Conservation (phyloP, 2,797 vertebrate species). For the Anguilla pacifica region DNA sequence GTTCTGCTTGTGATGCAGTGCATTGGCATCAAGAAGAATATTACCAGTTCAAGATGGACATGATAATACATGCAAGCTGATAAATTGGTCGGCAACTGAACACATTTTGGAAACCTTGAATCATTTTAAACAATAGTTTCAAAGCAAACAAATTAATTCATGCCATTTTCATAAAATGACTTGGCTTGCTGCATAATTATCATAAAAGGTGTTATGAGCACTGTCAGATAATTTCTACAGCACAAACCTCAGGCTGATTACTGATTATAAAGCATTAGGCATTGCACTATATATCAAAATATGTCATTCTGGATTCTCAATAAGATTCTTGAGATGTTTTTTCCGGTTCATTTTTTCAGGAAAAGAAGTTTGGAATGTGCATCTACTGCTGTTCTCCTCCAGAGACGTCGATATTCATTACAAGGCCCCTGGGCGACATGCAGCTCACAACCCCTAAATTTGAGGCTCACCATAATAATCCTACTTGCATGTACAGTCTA, state of each 20-base stretch:
- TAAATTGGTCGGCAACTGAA: neutral
- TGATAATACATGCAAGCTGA: neutral
- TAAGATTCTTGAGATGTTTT: neutral
- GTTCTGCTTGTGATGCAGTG: neutral
- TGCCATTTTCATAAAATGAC: neutral
- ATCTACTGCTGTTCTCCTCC: neutral
- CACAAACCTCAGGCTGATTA: neutral
- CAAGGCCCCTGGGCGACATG: neutral
- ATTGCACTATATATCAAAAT: neutral
- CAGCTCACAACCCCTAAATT: no score
- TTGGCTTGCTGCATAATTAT: neutral
- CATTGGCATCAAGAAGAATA: neutral
- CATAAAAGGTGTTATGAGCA: neutral
- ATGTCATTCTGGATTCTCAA: neutral
- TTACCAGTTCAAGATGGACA: constrained; percentile 1
- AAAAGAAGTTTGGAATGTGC: neutral
- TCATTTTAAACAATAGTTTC: neutral
- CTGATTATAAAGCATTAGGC: neutral
- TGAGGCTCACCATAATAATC: no score
- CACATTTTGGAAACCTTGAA: neutral
- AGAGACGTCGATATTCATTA: neutral
- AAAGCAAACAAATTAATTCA: neutral
- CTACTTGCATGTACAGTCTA: no score
- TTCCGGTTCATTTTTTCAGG: neutral
- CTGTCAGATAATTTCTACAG: neutral